Percentiles rank a stretch among this genome's conserved stretches.
Conservation (phyloP, 2,113 vertebrate species). For the Marcusenius ussheri region DNA sequence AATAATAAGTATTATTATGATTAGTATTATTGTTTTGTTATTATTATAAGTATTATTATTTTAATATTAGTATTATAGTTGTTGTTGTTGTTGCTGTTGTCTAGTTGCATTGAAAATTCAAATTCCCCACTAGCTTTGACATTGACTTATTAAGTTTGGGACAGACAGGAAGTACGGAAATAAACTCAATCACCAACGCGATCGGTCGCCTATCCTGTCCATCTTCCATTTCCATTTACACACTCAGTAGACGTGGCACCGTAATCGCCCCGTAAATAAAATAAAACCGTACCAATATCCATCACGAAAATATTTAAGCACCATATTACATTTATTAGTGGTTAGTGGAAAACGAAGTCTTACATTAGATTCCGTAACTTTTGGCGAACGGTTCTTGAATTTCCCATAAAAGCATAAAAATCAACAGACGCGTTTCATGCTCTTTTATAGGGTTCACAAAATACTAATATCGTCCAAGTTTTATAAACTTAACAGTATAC, state of each 20-base stretch:
- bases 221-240: background rate
- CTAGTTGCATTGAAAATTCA: background rate
- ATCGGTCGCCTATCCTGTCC: background rate
- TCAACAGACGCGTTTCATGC: background rate
- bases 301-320: background rate
- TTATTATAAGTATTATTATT: background rate
- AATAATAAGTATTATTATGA: background rate
- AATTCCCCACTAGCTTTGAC: background rate
- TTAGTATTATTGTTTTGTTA: background rate
- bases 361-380: background rate
- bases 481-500: background rate
- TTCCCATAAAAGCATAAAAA: background rate
- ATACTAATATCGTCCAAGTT: background rate
- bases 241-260: background rate
- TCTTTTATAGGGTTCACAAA: background rate
- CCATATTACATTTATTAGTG: background rate
- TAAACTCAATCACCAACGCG: background rate
- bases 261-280: background rate
- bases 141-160: background rate
- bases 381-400: background rate
- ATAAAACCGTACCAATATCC: background rate
- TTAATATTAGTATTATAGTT: background rate
- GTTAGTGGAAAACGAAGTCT: background rate
- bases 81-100: background rate
- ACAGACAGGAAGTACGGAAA: background rate